Percentiles rank a stretch among this genome's conserved stretches.
These are phyloP conservation scores for Gobio occitaniae DNA, from an alignment of 2,797 vertebrate genomes.

Conservation along the genomic window DNA sequence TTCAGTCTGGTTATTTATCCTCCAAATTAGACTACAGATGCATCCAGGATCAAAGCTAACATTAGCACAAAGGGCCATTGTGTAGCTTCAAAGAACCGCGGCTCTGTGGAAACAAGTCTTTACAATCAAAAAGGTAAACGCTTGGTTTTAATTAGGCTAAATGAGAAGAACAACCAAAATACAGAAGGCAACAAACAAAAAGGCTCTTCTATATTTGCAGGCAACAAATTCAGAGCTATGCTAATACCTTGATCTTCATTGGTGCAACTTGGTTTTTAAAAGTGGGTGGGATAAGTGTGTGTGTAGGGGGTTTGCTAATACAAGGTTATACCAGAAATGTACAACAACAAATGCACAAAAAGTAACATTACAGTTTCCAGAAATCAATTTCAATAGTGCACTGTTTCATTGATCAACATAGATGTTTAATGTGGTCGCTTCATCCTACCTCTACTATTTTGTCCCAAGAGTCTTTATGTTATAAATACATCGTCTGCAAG, in stretches of 20 bases:
- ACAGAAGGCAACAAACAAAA: constrained; percentile 21
- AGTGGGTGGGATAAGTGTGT: background rate
- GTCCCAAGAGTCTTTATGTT: background rate
- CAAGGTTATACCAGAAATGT: background rate
- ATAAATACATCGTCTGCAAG: background rate
- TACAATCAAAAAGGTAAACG: constrained; percentile 53
- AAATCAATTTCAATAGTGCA: background rate
- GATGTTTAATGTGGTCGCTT: background rate
- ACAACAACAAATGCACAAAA: background rate
- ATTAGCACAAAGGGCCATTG: constrained; percentile 50
- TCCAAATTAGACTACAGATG: constrained; percentile 46
- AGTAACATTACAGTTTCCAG: background rate
- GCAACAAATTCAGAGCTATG: constrained; percentile 16
- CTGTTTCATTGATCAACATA: background rate
- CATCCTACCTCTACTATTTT: background rate
- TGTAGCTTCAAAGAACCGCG: constrained; percentile 41
- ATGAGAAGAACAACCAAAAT: constrained; percentile 17
- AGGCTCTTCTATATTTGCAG: constrained; percentile 13
- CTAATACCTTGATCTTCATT: constrained; percentile 8
- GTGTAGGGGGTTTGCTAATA: background rate
- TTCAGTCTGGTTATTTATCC: constrained; percentile 37
- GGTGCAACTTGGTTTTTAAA: background rate
- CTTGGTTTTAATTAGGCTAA: constrained; percentile 38
- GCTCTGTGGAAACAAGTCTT: constrained; percentile 4
- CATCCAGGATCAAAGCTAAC: constrained; percentile 58